A percentile compares a stretch with the other conserved stretches of the same genome.
Conservation (phyloP, 1,140 invertebrate genomes). For the Habropoda laboriosa region DNA sequence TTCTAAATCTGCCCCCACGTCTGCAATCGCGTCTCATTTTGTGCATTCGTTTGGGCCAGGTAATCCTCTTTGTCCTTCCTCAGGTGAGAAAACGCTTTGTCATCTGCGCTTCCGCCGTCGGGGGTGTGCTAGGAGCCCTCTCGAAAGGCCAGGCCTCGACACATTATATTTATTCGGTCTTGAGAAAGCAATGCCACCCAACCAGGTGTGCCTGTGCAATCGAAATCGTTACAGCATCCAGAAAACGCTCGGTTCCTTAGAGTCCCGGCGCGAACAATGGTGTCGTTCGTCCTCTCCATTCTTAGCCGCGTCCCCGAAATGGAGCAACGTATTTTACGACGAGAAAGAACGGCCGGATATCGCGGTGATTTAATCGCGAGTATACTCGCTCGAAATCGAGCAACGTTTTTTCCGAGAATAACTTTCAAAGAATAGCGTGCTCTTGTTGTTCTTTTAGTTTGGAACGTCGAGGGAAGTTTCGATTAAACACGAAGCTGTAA, state of each 20-base stretch:
- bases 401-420: background rate
- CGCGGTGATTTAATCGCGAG: conserved; percentile 36
- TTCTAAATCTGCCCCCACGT: conserved; percentile 13
- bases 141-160: conserved; percentile 22
- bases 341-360: conserved; percentile 30
- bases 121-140: conserved; percentile 71
- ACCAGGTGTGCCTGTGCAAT: conserved; percentile 75
- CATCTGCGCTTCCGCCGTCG: conserved; percentile 77
- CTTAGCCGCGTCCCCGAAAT: conserved; percentile 49
- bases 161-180: conserved; percentile 63
- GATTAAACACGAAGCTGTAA: no score
- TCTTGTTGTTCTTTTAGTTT: no score
- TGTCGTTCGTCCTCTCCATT: conserved; percentile 44
- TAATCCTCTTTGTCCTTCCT: conserved; percentile 72
- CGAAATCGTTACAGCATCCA: conserved; percentile 75
- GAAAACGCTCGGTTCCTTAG: conserved; percentile 67
- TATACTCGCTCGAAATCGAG: background rate
- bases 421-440: no score
- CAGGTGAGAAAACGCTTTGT: conserved; percentile 74
- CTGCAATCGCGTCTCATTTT: conserved; percentile 30
- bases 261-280: conserved; percentile 66
- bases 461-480: background rate
- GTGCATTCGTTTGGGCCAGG: conserved; percentile 45
- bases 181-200: conserved; percentile 65
- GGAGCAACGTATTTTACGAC: conserved; percentile 65